phyloP scores from a whole-genome alignment of 1,140 invertebrate genomes.

The Drosophila chauvacae region DNA sequence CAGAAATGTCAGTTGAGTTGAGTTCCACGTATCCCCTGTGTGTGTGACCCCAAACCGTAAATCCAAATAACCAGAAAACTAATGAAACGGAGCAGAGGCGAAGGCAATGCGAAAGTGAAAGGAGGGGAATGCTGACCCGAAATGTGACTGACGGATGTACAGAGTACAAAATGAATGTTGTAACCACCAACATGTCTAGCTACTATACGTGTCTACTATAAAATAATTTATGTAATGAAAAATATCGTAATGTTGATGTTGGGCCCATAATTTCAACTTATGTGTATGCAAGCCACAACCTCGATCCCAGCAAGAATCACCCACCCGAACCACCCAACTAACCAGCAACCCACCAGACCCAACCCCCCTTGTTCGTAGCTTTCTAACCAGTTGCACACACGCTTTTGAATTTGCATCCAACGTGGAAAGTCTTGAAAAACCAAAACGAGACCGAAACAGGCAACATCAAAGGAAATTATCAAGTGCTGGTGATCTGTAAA shows the following conservation, averaged over 20 bases:
- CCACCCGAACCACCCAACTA: conserved; percentile 20
- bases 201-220: conserved; percentile 84
- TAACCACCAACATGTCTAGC: conserved; percentile 80
- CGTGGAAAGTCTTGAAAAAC: conserved; percentile 21
- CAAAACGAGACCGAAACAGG: conserved; percentile 9
- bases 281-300: conserved; percentile 60
- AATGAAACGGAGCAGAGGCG: conserved; percentile 13
- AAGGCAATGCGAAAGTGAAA: neutral
- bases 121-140: conserved; percentile 38
- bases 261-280: conserved; percentile 77
- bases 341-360: conserved; percentile 22
- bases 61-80: conserved; percentile 23
- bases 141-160: conserved; percentile 81
- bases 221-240: conserved; percentile 85
- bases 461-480: conserved; percentile 35
- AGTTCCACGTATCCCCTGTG: conserved; percentile 42
- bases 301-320: conserved; percentile 43
- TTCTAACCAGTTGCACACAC: conserved; percentile 52
- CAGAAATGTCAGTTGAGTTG: conserved; percentile 54
- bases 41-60: conserved; percentile 68
- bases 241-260: conserved; percentile 85
- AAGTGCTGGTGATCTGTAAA: conserved; percentile 36
- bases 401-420: conserved; percentile 30
- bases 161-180: conserved; percentile 80
- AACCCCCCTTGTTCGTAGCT: conserved; percentile 41